Conservation (phyloP, 2,113 vertebrate species). For the Neodon shergylaensis region DNA sequence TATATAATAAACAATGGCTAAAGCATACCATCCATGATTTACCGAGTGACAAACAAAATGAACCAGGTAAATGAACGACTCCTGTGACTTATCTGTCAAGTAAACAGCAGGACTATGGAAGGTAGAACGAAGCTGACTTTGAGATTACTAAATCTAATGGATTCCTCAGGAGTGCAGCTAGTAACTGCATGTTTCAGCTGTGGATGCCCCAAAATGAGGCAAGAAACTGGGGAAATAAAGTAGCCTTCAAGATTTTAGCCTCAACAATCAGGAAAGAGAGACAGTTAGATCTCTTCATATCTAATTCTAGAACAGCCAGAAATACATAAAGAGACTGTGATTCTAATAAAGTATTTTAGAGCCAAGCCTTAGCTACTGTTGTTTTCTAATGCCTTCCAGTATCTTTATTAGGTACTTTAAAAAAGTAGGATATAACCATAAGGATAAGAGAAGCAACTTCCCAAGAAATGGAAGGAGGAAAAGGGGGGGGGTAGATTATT, state of each 20-base stretch:
- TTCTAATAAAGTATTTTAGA: too few species aligned
- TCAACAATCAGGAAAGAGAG: too few species aligned
- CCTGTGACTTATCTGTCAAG: neutral
- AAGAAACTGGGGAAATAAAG: neutral
- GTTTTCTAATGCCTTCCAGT: too few species aligned
- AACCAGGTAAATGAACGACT: neutral
- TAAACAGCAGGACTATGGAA: neutral
- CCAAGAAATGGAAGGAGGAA: too few species aligned
- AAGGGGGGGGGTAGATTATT: too few species aligned
- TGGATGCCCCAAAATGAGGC: neutral
- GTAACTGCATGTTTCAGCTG: neutral
- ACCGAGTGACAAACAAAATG: conserved; percentile 1
- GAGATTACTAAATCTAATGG: neutral
- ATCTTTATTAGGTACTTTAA: too few species aligned
- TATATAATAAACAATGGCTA: neutral
- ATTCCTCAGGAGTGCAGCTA: neutral
- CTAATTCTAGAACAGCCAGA: too few species aligned
- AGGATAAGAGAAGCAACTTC: too few species aligned
- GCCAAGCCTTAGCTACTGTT: too few species aligned
- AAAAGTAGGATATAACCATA: too few species aligned
- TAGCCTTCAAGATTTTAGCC: neutral
- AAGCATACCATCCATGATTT: neutral
- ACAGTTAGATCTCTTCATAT: too few species aligned
- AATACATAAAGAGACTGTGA: too few species aligned
- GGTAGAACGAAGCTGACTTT: neutral